Evolutionary conservation across 2,113 vertebrate species (phyloP).

Genomic region (Ctenodactylus gundi): DNA sequence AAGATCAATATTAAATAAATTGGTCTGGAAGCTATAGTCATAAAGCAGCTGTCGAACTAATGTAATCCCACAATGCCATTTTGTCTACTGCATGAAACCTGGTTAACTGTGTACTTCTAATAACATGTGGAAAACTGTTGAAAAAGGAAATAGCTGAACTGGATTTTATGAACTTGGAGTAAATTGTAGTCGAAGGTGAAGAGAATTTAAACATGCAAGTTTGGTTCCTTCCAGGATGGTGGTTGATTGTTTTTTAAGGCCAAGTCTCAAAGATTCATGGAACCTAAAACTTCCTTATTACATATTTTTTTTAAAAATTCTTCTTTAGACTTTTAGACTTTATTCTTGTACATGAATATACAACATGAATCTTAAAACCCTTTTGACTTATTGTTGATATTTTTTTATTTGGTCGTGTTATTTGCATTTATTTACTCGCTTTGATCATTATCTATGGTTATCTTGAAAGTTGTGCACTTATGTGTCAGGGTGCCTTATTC

Average conservation of each 20-base stretch:
- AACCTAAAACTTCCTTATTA: background rate
- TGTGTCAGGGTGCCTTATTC: background rate
- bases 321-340: background rate
- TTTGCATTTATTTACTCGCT: background rate
- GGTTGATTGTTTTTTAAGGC: background rate
- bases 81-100: constrained; percentile 90
- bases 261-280: background rate
- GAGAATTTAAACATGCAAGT: constrained; percentile 16
- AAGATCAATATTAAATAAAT: constrained; percentile 95
- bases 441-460: background rate
- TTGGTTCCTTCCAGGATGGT: background rate
- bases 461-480: background rate
- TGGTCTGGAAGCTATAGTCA: constrained; percentile 92
- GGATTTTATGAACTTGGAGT: constrained; percentile 83
- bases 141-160: constrained; percentile 86
- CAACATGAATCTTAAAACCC: background rate
- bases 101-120: constrained; percentile 89
- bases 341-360: background rate
- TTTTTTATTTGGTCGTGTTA: background rate
- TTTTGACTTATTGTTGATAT: background rate
- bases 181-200: constrained; percentile 50
- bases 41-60: constrained; percentile 92
- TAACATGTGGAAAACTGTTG: constrained; percentile 84
- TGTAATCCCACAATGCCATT: constrained; percentile 93
- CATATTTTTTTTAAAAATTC: background rate